Evolutionary conservation across 2,113 vertebrate species (phyloP).

Genomic region (Pygathrix nemaeus): DNA sequence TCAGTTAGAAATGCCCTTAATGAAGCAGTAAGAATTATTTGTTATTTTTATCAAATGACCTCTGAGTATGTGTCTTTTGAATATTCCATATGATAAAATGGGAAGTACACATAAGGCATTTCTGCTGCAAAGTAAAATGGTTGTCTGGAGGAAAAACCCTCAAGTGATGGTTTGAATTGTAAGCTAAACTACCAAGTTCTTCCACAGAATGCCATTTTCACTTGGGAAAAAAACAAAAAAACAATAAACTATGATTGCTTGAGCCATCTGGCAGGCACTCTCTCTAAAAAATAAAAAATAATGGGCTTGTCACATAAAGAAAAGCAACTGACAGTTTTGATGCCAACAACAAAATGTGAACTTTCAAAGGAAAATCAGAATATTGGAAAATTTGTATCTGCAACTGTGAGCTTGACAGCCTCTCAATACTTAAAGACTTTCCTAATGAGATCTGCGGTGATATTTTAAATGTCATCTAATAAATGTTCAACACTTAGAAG

Average conservation of each 20-base stretch:
- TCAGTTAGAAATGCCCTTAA: neutral
- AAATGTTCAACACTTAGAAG: neutral
- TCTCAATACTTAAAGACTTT: neutral
- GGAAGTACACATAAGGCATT: neutral
- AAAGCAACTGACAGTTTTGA: neutral
- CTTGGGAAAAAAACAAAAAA: neutral
- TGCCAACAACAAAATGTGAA: neutral
- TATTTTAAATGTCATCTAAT: neutral
- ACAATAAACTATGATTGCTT: neutral
- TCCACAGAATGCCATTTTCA: neutral
- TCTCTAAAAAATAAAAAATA: neutral
- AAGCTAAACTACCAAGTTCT: neutral
- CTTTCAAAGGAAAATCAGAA: neutral
- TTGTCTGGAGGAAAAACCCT: neutral
- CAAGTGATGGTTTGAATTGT: neutral
- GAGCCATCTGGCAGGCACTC: neutral
- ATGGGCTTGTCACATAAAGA: neutral
- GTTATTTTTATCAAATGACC: neutral
- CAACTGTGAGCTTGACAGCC: neutral
- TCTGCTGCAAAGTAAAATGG: neutral
- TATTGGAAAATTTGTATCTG: neutral
- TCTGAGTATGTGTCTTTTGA: neutral
- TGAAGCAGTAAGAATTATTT: neutral
- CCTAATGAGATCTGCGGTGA: neutral
- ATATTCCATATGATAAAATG: neutral